Conservation (phyloP, 2,113 vertebrate species). For the Emberiza fucata region DNA sequence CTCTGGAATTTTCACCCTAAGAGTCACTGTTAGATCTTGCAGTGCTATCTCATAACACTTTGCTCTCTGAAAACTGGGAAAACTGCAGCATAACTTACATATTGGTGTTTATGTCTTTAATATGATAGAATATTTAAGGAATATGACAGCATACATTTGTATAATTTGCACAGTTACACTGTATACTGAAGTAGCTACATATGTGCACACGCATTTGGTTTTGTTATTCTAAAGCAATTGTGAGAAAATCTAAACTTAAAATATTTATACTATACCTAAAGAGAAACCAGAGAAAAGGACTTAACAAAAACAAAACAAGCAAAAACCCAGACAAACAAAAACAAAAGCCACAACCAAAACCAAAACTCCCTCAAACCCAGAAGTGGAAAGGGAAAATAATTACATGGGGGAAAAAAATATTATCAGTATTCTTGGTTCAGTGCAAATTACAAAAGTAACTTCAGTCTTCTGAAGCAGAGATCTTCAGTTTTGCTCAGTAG, state of each 20-base stretch:
- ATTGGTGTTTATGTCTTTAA: background rate
- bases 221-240: background rate
- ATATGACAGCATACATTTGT: background rate
- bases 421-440: background rate
- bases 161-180: background rate
- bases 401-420: background rate
- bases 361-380: background rate
- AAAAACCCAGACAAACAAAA: background rate
- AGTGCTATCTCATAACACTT: background rate
- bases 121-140: background rate
- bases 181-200: background rate
- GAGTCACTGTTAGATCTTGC: background rate
- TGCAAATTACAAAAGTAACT: background rate
- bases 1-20: slow-evolving; percentile 3
- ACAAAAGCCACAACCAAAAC: background rate
- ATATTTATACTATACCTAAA: background rate
- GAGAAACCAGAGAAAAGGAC: background rate
- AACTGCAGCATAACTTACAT: background rate
- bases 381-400: background rate
- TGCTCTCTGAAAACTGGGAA: background rate
- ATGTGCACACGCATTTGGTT: background rate
- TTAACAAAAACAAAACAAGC: background rate
- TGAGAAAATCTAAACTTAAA: background rate
- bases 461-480: background rate
- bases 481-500: background rate